Evolutionary conservation across 2,888 invertebrate species (phyloP).

Genomic region (Ischnura elegans): DNA sequence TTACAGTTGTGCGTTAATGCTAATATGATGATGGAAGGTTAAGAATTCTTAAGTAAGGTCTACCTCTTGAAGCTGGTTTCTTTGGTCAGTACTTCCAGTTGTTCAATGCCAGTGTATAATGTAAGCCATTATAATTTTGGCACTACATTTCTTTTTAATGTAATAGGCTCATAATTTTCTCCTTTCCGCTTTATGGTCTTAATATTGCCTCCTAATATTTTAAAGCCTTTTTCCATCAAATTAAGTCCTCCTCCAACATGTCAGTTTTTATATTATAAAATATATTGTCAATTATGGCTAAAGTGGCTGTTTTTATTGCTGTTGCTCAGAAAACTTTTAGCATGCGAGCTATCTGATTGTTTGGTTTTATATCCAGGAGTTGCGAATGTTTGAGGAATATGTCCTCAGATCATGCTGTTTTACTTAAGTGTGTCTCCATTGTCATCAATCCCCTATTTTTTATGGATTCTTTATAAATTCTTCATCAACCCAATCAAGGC

Average conservation of each 20-base stretch:
- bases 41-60: conserved; percentile 1
- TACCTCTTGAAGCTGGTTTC: not conserved
- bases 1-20: not conserved
- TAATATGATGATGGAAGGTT: conserved; percentile 12
- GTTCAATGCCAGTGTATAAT: not conserved
- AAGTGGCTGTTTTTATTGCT: not conserved
- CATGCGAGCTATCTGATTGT: not conserved
- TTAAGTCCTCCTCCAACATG: not conserved
- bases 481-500: not conserved
- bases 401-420: not conserved
- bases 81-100: not conserved
- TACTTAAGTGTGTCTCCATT: not conserved
- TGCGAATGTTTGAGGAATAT: not conserved
- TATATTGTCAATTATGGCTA: not conserved
- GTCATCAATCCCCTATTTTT: not conserved
- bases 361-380: not conserved
- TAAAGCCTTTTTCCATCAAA: not conserved
- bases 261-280: not conserved
- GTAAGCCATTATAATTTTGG: not conserved
- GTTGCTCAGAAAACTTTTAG: not conserved
- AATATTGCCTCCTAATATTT: not conserved
- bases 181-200: not conserved
- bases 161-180: not conserved
- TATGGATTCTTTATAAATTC: not conserved
- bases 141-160: not conserved